These are phyloP conservation scores for Lathronympha strigana DNA, from an alignment of 2,888 invertebrate species.

Conservation along the genomic window DNA sequence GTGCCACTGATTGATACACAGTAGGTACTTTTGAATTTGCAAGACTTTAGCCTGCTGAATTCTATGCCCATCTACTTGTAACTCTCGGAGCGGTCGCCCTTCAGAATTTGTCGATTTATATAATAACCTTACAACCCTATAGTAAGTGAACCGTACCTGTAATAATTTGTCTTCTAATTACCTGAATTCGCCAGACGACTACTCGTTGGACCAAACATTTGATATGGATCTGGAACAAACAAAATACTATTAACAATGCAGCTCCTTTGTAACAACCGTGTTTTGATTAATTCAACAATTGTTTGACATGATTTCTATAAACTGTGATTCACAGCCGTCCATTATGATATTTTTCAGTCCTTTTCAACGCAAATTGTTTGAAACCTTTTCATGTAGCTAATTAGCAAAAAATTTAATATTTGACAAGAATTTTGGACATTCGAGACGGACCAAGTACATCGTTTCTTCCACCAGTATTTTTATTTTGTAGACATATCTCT, in stretches of 20 bases:
- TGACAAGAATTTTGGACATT: neutral
- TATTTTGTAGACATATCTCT: constrained; percentile 4
- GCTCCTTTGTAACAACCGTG: neutral
- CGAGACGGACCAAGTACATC: neutral
- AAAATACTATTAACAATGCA: constrained; percentile 32
- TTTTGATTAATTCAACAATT: neutral
- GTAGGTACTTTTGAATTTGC: too few relatives aligned
- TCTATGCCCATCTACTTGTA: too few relatives aligned
- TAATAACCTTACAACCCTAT: too few relatives aligned
- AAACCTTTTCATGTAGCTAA: too few relatives aligned
- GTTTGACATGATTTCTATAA: neutral
- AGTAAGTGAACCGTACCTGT: neutral
- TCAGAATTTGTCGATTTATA: too few relatives aligned
- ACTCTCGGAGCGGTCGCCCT: too few relatives aligned
- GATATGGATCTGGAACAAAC: constrained; percentile 95
- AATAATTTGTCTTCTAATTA: constrained; percentile 59
- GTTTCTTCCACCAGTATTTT: neutral
- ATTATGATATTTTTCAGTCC: neutral
- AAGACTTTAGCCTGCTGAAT: too few relatives aligned
- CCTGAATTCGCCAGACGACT: constrained; percentile 98
- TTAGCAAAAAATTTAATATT: neutral
- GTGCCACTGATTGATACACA: too few relatives aligned
- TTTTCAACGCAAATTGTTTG: too few relatives aligned
- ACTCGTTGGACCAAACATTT: constrained; percentile 98
- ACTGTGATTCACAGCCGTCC: neutral